Evolutionary conservation across 2,888 invertebrate genomes (phyloP), one percentile per base, ranked within the genome.

Genomic region (Lycia hirtaria): DNA sequence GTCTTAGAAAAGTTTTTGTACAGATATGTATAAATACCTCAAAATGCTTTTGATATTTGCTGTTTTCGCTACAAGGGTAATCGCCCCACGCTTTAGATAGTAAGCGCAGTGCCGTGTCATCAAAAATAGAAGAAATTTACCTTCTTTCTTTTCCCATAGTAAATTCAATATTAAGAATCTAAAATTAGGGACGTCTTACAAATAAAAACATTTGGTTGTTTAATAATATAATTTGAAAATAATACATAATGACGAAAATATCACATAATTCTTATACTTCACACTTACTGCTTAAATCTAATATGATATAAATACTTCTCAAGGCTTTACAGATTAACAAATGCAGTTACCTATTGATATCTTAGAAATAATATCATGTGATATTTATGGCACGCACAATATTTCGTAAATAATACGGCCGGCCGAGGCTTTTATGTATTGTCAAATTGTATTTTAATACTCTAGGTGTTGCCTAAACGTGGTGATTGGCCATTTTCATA

Each of bases 231-330:
- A 51, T 56, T 38, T 56, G 40, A 33, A 47, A 49, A 40, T 51
- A 33, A 47, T 62, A 63, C 57, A 65, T 51, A 63, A 61, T 62
- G 62, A 66, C 50, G 48, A 64, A 59, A 63, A 59, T 66, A 60
- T 60, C 62, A 65, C 60, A 64, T 65, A 86, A 75, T 81, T 77
- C 77, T 81, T 86, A 87, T 73, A 80, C 80, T 81, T 79, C 75
- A 82, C 76, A 64, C 58, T 63, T 56, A 64, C 28, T 37, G 62
- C 54, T 64, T 70, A 73, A 60, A 65, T 64, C 26, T 43, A 26
- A 28, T 10, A 43, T 19, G 7, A 19, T 70, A 73, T 72, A 75
- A 73, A 72, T 72, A 74, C 54, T 69, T 69, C 68, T 62, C 54
- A 60, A 58, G 38, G 35, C 26, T 61, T 47, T 56, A 57, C 32